Evolutionary conservation across 2,797 vertebrate species (phyloP).

Genomic region (Pitangus sulphuratus): DNA sequence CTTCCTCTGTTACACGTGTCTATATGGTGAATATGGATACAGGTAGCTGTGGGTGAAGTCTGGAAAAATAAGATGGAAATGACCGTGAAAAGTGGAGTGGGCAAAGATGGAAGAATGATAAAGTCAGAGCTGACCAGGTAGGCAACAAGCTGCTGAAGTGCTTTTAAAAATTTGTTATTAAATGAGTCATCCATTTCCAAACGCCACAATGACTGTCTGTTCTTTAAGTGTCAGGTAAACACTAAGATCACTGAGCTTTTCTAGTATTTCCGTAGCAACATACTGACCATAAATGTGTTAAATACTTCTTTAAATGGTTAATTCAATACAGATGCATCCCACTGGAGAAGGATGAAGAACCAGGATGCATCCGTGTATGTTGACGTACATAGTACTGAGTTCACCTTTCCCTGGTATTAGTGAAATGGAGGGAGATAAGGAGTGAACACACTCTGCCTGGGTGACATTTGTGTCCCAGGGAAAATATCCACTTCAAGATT

Average conservation of each 20-base stretch:
- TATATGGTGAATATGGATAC: not conserved
- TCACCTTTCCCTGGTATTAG: not conserved
- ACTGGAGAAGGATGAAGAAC: not conserved
- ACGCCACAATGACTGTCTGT: not conserved
- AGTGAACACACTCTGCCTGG: not conserved
- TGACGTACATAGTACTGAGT: not conserved
- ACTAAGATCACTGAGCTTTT: not conserved
- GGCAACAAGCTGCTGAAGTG: not conserved
- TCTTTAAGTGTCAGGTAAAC: not conserved
- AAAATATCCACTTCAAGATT: not conserved
- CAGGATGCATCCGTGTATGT: not conserved
- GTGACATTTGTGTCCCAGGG: not conserved
- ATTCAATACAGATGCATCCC: not conserved
- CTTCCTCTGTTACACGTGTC: not conserved
- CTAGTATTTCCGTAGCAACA: not conserved
- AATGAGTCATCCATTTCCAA: slow-evolving; percentile 1
- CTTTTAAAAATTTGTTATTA: not conserved
- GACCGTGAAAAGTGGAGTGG: not conserved
- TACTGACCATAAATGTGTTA: not conserved
- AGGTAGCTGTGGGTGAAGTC: not conserved
- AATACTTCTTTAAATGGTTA: not conserved
- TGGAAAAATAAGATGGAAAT: not conserved
- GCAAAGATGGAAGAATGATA: not conserved
- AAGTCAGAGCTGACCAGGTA: not conserved
- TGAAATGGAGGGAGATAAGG: not conserved